These are phyloP conservation scores for Crotalus adamanteus DNA, from an alignment of 2,797 vertebrate genomes.

Conservation along the genomic window DNA sequence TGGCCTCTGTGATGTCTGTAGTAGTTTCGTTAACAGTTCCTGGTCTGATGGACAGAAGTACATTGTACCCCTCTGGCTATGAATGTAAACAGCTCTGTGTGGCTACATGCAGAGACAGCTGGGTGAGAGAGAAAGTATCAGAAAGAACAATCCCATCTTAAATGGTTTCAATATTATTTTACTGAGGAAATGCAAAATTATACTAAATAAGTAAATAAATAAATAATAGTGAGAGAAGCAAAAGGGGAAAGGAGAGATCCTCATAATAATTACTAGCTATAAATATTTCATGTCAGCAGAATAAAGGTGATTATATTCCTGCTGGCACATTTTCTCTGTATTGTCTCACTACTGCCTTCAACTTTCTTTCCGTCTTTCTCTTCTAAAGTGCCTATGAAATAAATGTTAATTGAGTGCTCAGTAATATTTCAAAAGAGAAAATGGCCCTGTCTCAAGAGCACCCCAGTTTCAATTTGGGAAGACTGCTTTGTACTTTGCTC, in stretches of 20 bases:
- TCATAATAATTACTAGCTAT: conserved; percentile 56
- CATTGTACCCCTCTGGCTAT: conserved; percentile 35
- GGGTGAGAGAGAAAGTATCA: not conserved
- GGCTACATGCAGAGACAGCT: conserved; percentile 46
- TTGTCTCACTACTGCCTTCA: conserved; percentile 64
- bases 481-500: not conserved
- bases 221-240: conserved; percentile 1
- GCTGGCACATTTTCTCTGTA: conserved; percentile 65
- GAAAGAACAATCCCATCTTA: conserved; percentile 11
- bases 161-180: not conserved
- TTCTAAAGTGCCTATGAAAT: conserved; percentile 69
- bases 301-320: conserved; percentile 60
- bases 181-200: not conserved
- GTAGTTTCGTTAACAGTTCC: conserved; percentile 26
- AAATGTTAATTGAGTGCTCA: conserved; percentile 72
- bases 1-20: conserved; percentile 33
- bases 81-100: conserved; percentile 48
- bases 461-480: conserved; percentile 36
- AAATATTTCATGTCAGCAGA: conserved; percentile 64
- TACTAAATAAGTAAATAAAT: not conserved
- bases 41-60: conserved; percentile 61
- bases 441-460: conserved; percentile 58
- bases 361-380: conserved; percentile 61
- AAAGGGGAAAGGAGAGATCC: conserved; percentile 19
- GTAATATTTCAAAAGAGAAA: conserved; percentile 60